Evolutionary conservation across 2,113 vertebrate species (phyloP).

Genomic region (Scophthalmus maximus): DNA sequence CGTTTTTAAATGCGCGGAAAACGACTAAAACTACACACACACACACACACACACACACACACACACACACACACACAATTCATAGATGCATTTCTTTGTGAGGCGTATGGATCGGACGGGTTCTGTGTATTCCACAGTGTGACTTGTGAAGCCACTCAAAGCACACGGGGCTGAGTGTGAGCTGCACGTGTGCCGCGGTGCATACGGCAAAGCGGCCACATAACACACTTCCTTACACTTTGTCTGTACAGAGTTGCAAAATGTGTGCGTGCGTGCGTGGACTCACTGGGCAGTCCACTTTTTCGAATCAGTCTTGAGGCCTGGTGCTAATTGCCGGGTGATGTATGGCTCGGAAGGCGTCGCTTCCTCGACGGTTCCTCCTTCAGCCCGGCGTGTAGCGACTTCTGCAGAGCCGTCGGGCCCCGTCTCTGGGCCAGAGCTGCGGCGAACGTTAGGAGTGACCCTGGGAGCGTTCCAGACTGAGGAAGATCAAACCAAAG

Average conservation of each 20-base stretch:
- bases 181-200: conserved; percentile 7
- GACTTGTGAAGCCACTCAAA: background rate
- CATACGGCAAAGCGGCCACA: conserved; percentile 22
- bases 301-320: conserved; percentile 41
- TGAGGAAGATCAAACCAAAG: conserved; percentile 55
- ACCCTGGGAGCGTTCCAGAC: conserved; percentile 43
- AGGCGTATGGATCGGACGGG: background rate
- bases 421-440: conserved; percentile 5
- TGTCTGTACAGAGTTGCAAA: background rate
- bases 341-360: conserved; percentile 66
- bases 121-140: background rate
- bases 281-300: conserved; percentile 26
- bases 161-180: background rate
- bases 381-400: too few species aligned
- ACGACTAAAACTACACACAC: background rate
- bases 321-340: conserved; percentile 75
- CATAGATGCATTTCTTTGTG: background rate
- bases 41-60: background rate
- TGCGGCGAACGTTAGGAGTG: conserved; percentile 34
- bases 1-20: conserved; percentile 36
- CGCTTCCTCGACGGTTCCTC: conserved; percentile 25
- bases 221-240: background rate
- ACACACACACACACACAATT: background rate
- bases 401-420: conserved; percentile 51
- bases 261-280: conserved; percentile 1